Evolutionary conservation across 2,113 vertebrate genomes (phyloP).

Genomic region (Spilogale gracilis): DNA sequence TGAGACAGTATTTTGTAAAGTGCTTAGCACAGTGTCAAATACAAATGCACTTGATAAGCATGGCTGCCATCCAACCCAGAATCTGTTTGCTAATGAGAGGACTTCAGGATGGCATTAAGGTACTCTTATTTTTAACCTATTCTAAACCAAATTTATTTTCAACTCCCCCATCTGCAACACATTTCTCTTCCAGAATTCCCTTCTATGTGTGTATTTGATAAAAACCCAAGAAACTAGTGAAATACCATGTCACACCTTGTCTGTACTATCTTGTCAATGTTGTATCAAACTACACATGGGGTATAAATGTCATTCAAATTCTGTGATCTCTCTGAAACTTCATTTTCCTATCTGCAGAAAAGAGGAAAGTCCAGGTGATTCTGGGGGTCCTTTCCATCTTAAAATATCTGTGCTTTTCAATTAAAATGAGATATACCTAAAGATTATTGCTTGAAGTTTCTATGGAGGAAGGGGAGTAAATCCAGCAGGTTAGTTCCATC

Average conservation of each 20-base stretch:
- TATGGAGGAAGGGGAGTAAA: neutral
- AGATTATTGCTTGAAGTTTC: neutral
- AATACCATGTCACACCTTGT: neutral
- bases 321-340: neutral
- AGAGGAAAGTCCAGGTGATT: neutral
- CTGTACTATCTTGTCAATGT: neutral
- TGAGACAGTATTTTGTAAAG: neutral
- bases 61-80: neutral
- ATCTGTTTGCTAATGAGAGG: neutral
- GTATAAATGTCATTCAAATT: neutral
- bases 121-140: neutral
- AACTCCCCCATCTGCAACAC: neutral
- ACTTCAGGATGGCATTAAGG: neutral
- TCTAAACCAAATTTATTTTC: neutral
- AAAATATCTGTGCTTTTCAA: neutral
- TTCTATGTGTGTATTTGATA: neutral
- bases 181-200: neutral
- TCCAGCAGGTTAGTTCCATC: neutral
- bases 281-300: neutral
- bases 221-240: neutral
- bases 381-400: neutral
- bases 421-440: neutral
- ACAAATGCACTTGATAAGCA: neutral
- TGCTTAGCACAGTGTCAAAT: neutral
- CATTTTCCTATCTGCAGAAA: neutral